Evolutionary conservation across 2,113 vertebrate species (phyloP).

Genomic region (Rhinopithecus roxellana): DNA sequence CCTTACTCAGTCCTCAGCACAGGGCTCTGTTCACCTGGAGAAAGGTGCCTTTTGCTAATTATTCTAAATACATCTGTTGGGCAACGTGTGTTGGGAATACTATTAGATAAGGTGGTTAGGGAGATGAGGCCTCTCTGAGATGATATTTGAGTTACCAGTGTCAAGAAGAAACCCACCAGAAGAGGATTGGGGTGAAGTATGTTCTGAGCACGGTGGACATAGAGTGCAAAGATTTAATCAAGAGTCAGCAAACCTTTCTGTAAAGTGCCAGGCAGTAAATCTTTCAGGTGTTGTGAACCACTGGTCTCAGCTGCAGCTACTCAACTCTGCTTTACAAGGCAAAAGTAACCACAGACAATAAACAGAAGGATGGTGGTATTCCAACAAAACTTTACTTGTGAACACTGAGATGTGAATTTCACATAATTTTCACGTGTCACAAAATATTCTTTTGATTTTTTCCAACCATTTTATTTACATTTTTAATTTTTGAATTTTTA

Average conservation of each 20-base stretch:
- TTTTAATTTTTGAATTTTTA: too few relatives aligned
- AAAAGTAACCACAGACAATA: not conserved
- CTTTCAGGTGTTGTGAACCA: not conserved
- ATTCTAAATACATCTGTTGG: not conserved
- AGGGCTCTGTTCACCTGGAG: not conserved
- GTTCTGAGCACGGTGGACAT: not conserved
- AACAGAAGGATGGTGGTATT: not conserved
- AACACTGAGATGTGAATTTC: not conserved
- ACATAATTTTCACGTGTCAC: not conserved
- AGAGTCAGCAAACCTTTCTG: not conserved
- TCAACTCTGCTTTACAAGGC: not conserved
- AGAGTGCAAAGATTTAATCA: not conserved
- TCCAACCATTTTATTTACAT: too few relatives aligned
- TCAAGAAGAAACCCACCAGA: not conserved
- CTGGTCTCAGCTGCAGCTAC: not conserved
- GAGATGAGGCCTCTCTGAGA: not conserved
- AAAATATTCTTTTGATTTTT: not conserved
- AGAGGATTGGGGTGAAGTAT: not conserved
- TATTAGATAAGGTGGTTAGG: not conserved
- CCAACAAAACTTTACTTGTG: conserved; percentile 11
- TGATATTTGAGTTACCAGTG: not conserved
- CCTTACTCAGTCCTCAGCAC: not conserved
- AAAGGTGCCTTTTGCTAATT: not conserved
- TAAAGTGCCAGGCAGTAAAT: not conserved
- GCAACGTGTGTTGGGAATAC: not conserved